These are phyloP conservation scores for Silurus asotus DNA, from an alignment of 2,113 vertebrate species.

Conservation along the genomic window DNA sequence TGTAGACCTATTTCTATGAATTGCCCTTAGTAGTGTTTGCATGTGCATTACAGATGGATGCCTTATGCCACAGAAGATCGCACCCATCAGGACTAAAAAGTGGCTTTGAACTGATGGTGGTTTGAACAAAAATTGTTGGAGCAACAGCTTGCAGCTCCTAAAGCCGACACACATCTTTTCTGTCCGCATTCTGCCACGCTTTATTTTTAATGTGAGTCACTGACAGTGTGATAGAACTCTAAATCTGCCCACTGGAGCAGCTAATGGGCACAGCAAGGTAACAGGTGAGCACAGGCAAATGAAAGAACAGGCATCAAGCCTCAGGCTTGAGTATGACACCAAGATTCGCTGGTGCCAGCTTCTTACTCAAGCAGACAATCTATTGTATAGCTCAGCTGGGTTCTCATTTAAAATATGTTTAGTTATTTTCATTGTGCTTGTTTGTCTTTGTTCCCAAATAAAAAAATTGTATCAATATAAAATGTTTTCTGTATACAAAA, in stretches of 20 bases:
- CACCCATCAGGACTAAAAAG: not conserved
- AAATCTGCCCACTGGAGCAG: constrained; percentile 63
- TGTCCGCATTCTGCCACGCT: constrained; percentile 45
- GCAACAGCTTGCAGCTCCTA: not conserved
- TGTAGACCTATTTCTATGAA: not conserved
- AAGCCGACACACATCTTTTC: constrained; percentile 34
- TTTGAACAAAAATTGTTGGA: not conserved
- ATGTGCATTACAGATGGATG: not conserved
- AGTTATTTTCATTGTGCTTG: not conserved
- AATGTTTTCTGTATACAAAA: not conserved
- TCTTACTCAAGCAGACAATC: not conserved
- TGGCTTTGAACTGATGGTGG: constrained; percentile 15
- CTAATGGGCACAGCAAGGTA: constrained; percentile 68
- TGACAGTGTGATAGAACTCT: constrained; percentile 69
- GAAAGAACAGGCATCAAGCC: constrained; percentile 49
- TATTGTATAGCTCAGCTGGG: not conserved
- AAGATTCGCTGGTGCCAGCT: not conserved
- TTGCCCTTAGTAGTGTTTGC: not conserved
- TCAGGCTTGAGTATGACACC: not conserved
- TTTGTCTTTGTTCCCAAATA: not conserved
- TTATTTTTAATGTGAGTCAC: constrained; percentile 53
- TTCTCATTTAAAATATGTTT: not conserved
- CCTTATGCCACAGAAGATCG: not conserved
- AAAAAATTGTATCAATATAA: not conserved
- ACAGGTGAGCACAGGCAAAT: constrained; percentile 61